Evolutionary conservation across 2,113 vertebrate genomes (phyloP).

Genomic region (Tetrax tetrax): DNA sequence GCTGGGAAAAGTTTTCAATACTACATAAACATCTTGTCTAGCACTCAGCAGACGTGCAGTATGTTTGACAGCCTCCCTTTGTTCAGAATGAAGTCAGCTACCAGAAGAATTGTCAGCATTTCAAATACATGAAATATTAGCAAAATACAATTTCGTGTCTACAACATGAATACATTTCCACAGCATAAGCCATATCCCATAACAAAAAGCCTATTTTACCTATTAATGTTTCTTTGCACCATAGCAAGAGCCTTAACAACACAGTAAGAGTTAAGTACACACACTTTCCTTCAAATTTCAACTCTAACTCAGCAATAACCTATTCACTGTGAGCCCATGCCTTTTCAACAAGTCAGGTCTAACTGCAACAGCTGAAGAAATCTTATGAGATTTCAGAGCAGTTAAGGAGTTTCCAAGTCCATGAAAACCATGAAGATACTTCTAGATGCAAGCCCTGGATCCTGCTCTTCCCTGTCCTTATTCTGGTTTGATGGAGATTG

Average conservation of each 20-base stretch:
- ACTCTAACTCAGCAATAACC: not conserved
- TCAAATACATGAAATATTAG: not conserved
- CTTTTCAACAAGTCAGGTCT: not conserved
- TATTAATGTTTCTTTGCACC: not conserved
- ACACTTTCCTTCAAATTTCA: not conserved
- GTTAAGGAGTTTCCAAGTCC: not conserved
- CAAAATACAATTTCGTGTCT: not conserved
- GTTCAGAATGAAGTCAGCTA: not conserved
- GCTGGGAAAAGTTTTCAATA: slow-evolving; percentile 5
- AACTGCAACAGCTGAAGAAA: not conserved
- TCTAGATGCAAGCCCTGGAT: not conserved
- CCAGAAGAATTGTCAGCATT: not conserved
- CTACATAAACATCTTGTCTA: not conserved
- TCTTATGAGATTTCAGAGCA: not conserved
- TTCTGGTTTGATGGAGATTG: not conserved
- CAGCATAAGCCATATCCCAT: not conserved
- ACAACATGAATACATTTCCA: not conserved
- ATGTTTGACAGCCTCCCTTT: not conserved
- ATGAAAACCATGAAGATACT: not conserved
- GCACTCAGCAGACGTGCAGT: not conserved
- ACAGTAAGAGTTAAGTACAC: not conserved
- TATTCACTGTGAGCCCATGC: not conserved
- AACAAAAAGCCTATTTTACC: not conserved
- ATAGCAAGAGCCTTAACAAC: not conserved
- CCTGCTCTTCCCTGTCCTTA: not conserved